Evolutionary conservation across 2,113 vertebrate species (phyloP).

Genomic region (Lophura nycthemera): DNA sequence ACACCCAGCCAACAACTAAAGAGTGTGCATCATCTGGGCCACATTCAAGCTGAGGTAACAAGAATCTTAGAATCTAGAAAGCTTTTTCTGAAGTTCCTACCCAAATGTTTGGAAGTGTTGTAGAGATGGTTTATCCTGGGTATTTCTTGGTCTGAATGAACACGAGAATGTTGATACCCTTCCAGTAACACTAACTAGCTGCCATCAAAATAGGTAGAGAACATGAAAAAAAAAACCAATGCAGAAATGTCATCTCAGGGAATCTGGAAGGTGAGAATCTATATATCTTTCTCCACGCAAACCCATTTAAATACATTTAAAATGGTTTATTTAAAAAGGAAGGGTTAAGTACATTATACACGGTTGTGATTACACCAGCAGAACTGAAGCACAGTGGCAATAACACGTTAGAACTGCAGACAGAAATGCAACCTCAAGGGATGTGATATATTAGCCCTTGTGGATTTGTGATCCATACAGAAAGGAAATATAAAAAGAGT

Average conservation of each 20-base stretch:
- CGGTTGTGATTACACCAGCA: conserved; percentile 69
- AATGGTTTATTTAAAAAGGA: conserved; percentile 82
- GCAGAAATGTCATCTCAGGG: not conserved
- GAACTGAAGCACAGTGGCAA: conserved; percentile 73
- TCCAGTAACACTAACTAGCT: not conserved
- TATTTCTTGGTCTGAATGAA: not conserved
- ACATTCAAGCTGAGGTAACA: not conserved
- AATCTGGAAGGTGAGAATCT: not conserved
- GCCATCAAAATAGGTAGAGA: not conserved
- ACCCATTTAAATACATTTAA: conserved; percentile 74
- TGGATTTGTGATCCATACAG: conserved; percentile 68
- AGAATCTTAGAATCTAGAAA: not conserved
- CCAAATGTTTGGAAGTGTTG: not conserved
- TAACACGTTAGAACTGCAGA: conserved; percentile 64
- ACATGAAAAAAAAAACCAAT: not conserved
- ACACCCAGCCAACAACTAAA: not conserved
- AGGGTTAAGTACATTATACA: conserved; percentile 76
- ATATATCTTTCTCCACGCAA: conserved; percentile 36
- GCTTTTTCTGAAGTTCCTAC: not conserved
- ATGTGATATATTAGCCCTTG: conserved; percentile 72
- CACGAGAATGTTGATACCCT: not conserved
- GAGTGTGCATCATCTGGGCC: not conserved
- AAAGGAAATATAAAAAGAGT: conserved; percentile 59
- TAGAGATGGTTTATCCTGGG: not conserved
- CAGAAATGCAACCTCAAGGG: conserved; percentile 66